Base-by-base conservation (phyloP, 2,797 vertebrate species). In the Hirundo rustica region DNA sequence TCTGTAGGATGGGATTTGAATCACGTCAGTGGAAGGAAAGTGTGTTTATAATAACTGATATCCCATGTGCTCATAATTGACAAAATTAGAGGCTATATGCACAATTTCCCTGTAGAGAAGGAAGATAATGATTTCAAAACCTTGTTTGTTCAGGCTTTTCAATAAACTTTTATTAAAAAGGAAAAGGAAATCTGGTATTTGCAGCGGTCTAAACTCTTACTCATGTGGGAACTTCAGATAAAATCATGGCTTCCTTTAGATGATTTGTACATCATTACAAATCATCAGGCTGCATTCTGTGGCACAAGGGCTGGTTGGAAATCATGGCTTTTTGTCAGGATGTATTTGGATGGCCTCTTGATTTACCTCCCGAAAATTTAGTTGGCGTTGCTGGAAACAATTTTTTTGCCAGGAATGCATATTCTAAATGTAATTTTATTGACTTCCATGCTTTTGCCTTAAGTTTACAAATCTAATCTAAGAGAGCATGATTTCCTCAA, bases 121-220 rank as follows among this genome's bases (percentile, higher is more conserved):
- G 34, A 40, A 87, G 89, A 85, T 96, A 96, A 96, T 97, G 93
- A 96, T 94, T 96, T 87, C 42, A 72, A 91, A 96, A 91, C 86
- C 91, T 93, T 97, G 89, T 95, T 96, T 94, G 88, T 92, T 95
- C 64, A 85, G 53, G 58, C 8, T 93, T 94, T 95, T 95, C 92
- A 94, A 95, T 96, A 94, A 87, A 85, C 71, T 93, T 91, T 57
- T 87, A 96, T 93, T 96, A 93, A 96, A 96, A 95, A 88, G 84
- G 78, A 96, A 96, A 85, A 96, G 94, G 95, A 96, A 97, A 92
- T 91, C 60, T 92, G 91, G 60, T 85, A 47, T 96, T 94, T 89
- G 81, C 75, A 92, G 84, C 5, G 2, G 71, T 80, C 80, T 85
- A n/a, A 92, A 74, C 86, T 65, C 55, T 71, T 30, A 81, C 74